Percentiles rank a stretch among this genome's conserved stretches.
Conservation (phyloP, 2,888 invertebrate genomes). For the Chrysopilus asiliformis region DNA sequence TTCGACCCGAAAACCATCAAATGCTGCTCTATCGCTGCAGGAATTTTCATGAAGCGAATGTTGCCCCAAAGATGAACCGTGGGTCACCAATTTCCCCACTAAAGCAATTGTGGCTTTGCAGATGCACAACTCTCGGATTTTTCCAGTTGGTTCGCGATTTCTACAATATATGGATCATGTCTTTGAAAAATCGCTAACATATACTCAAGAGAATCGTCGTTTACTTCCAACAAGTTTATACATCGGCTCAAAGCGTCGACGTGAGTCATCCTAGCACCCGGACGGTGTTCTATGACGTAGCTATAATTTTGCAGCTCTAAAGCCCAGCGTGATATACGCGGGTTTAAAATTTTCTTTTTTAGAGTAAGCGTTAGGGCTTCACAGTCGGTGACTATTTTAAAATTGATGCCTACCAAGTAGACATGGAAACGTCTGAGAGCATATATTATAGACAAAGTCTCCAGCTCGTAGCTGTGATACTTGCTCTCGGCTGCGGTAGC, state of each 20-base stretch:
- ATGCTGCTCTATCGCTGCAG: too few relatives aligned
- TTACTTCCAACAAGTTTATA: not conserved
- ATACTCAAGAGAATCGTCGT: not conserved
- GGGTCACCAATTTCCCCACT: too few relatives aligned
- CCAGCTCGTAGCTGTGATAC: constrained; percentile 23
- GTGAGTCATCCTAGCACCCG: constrained; percentile 18
- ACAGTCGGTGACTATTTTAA: constrained; percentile 23
- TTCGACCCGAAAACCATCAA: too few relatives aligned
- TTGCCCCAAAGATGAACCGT: too few relatives aligned
- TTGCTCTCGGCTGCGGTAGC: constrained; percentile 18
- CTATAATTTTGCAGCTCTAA: constrained; percentile 12
- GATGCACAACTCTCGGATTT: too few relatives aligned
- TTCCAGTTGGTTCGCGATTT: not conserved
- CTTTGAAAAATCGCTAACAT: not conserved
- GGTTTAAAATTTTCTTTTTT: constrained; percentile 14
- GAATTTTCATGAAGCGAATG: too few relatives aligned
- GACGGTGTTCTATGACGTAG: constrained; percentile 13
- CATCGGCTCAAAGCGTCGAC: constrained; percentile 20
- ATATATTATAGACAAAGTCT: constrained; percentile 20
- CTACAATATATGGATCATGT: not conserved
- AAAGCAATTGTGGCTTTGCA: too few relatives aligned
- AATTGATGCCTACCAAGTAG: constrained; percentile 18
- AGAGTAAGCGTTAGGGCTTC: constrained; percentile 16
- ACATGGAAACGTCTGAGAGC: constrained; percentile 19
- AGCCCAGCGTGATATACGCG: constrained; percentile 14